Conservation (phyloP, 2,888 invertebrate species). For the Rhopalosiphum nymphaeae region DNA sequence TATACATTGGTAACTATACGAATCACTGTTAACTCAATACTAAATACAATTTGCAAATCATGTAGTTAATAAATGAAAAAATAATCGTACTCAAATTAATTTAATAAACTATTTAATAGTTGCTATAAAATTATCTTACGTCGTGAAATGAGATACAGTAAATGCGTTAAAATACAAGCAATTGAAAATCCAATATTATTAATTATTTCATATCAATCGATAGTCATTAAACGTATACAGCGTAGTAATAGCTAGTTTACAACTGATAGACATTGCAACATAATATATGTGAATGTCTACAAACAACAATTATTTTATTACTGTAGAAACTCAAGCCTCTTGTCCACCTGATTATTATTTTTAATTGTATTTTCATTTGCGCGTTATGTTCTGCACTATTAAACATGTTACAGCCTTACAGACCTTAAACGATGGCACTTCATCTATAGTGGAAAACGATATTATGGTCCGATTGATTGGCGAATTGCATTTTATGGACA, state of each 20-base stretch:
- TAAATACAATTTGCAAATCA: not conserved
- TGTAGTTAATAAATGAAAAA: not conserved
- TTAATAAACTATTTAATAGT: not conserved
- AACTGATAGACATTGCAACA: not conserved
- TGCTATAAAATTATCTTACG: not conserved
- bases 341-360: not conserved
- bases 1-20: not conserved
- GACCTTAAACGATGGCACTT: not conserved
- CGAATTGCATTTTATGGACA: not conserved
- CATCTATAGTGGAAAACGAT: not conserved
- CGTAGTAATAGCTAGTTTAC: not conserved
- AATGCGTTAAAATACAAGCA: not conserved
- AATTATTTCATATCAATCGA: not conserved
- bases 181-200: not conserved
- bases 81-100: not conserved
- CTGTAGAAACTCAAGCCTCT: not conserved
- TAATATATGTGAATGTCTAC: not conserved
- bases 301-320: not conserved
- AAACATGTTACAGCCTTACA: not conserved
- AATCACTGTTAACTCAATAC: not conserved
- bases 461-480: not conserved
- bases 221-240: not conserved
- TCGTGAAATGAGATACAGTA: not conserved
- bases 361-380: slow-evolving; percentile 1
- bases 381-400: not conserved